Conservation (phyloP, 2,888 invertebrate genomes). For the Nomada ferruginata region DNA sequence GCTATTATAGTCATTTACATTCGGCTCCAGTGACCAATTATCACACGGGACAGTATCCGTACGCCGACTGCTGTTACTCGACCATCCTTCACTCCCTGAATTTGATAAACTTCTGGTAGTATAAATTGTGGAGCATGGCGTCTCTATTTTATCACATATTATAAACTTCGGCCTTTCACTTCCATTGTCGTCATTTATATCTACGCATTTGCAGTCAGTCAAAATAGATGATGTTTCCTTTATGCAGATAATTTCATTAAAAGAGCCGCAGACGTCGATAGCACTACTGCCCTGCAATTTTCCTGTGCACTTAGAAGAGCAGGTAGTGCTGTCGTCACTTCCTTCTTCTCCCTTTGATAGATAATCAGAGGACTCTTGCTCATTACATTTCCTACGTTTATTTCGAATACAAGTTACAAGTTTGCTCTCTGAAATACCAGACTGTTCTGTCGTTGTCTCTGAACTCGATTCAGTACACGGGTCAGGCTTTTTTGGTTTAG, state of each 20-base stretch:
- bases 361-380: conserved; percentile 35
- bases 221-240: conserved; percentile 32
- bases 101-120: conserved; percentile 14
- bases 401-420: conserved; percentile 59
- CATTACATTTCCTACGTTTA: conserved; percentile 43
- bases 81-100: conserved; percentile 18
- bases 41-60: background rate
- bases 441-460: conserved; percentile 58
- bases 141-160: conserved; percentile 21
- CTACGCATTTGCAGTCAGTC: conserved; percentile 23
- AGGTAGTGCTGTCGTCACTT: conserved; percentile 17
- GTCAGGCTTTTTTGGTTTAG: conserved; percentile 44
- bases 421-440: conserved; percentile 68
- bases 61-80: conserved; percentile 6
- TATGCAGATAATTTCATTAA: background rate
- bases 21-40: conserved; percentile 10
- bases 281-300: background rate
- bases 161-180: conserved; percentile 32
- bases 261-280: background rate
- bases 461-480: conserved; percentile 59
- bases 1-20: background rate
- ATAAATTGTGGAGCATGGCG: conserved; percentile 37
- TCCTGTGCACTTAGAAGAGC: conserved; percentile 1
- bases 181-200: background rate
- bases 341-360: conserved; percentile 7